Percentiles rank a stretch among this genome's conserved stretches.
These are phyloP conservation scores for Drosophila subquinaria DNA, from an alignment of 2,888 invertebrate species.

Conservation along the genomic window DNA sequence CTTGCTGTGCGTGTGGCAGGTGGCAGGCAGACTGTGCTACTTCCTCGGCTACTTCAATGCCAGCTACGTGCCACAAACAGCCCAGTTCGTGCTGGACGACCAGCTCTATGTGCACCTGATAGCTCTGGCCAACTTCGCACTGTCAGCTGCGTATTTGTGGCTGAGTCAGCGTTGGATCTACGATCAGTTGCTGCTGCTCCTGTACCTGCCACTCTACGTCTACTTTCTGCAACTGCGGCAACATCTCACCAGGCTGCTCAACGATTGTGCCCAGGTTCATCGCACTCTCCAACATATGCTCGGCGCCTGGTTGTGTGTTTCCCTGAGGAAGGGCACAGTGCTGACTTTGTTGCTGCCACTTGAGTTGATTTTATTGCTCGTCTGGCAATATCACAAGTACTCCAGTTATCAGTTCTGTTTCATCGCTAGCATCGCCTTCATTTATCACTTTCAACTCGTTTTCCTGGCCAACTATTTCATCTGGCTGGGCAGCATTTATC, in stretches of 20 bases:
- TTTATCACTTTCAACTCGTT: conserved; percentile 52
- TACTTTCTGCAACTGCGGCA: conserved; percentile 51
- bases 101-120: conserved; percentile 61
- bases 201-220: conserved; percentile 56
- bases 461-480: conserved; percentile 61
- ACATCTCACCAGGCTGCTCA: conserved; percentile 48
- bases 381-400: conserved; percentile 59
- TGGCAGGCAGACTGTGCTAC: conserved; percentile 42
- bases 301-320: conserved; percentile 57
- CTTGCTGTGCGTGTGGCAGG: conserved; percentile 57
- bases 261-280: conserved; percentile 41
- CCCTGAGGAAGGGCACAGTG: conserved; percentile 40
- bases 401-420: conserved; percentile 55
- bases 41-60: conserved; percentile 61
- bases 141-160: conserved; percentile 41
- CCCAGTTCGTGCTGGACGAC: conserved; percentile 50
- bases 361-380: conserved; percentile 39
- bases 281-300: conserved; percentile 29
- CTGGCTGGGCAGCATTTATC: conserved; percentile 61
- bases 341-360: conserved; percentile 40
- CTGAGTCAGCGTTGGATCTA: conserved; percentile 57
- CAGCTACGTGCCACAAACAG: conserved; percentile 29
- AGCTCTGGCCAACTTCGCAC: conserved; percentile 21
- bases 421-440: conserved; percentile 39
- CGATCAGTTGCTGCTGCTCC: conserved; percentile 45